These are phyloP conservation scores for Zaprionus nigranus DNA, from an alignment of 1,140 invertebrate genomes.

Conservation along the genomic window DNA sequence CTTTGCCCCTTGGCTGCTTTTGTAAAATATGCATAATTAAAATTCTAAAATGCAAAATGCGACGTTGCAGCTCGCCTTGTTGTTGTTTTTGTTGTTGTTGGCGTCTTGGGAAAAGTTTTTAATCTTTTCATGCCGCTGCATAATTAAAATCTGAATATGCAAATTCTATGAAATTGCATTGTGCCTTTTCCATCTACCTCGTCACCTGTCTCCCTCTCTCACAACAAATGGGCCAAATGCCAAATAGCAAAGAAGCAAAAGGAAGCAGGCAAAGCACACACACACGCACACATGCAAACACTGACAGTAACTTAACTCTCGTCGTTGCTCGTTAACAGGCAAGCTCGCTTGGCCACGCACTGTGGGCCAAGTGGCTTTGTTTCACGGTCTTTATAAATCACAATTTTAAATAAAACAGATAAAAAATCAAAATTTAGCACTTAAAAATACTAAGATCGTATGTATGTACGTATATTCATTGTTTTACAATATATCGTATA, in stretches of 20 bases:
- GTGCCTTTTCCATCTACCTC: conserved; percentile 9
- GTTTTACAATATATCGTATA: too few relatives aligned
- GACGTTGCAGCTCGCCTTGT: conserved; percentile 11
- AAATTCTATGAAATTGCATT: conserved; percentile 69
- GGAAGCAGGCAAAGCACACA: conserved; percentile 37
- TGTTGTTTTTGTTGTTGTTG: neutral
- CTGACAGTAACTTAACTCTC: conserved; percentile 70
- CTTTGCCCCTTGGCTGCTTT: conserved; percentile 38
- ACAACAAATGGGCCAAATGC: conserved; percentile 68
- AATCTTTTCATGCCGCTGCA: conserved; percentile 79
- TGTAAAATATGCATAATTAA: conserved; percentile 76
- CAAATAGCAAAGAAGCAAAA: conserved; percentile 51
- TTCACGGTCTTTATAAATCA: neutral
- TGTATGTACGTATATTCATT: too few relatives aligned
- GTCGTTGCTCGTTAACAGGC: conserved; percentile 60
- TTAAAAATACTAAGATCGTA: too few relatives aligned
- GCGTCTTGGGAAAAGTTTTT: conserved; percentile 66
- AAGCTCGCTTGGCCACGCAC: conserved; percentile 21
- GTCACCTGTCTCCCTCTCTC: conserved; percentile 8
- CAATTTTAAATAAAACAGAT: too few relatives aligned
- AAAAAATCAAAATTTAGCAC: too few relatives aligned
- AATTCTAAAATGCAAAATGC: conserved; percentile 61
- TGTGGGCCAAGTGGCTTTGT: neutral
- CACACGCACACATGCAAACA: conserved; percentile 14
- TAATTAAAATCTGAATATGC: conserved; percentile 81